Base-by-base conservation (phyloP, 2,888 invertebrate species). In the Physocephala rufipes region DNA sequence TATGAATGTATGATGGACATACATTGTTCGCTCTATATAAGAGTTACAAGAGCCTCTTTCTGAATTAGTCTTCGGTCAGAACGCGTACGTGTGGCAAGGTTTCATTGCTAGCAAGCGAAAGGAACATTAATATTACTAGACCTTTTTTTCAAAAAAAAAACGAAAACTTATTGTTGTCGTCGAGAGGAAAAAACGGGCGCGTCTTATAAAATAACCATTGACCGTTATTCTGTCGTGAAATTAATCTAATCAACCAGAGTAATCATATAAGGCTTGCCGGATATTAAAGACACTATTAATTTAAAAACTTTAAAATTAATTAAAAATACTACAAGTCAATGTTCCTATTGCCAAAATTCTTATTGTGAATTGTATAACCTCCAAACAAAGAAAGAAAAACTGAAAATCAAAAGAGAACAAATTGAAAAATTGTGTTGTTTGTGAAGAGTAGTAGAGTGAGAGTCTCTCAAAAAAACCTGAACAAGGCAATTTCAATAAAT, bases 31-130 rank as follows among this genome's bases (percentile, higher is more conserved):
- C 75, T 80, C 79, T 80, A 80, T 80, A 80, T 79, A 80, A 80
- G 80, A 79, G 78, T 79, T 77, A 77, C 68, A 77, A 68, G 71
- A 71, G 71, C 71, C 75, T 76, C 74, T 74, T 75, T 73, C 75
- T 75, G 75, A 79, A 78, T 80, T 78, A 80, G 80, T 80, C 79
- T 79, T 78, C 78, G 76, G 77, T 76, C 78, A 77, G 78, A 78
- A 78, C 76, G 78, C 76, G 78, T 72, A 74, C 75, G 74, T 76
- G 75, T 67, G 74, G 73, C 67, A 70, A 67, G 66, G 55, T 68
- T 69, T 43, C 51, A 69, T 69, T 30, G 66, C 55, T 55, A 24
- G 55, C 26, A 71, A 58, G 36, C 43, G 5, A 47, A 9, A 12
- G 24, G 19, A 65, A 58, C 45, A 30, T 49, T 53, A 30, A 16